Evolutionary conservation across 2,888 invertebrate genomes (phyloP), one percentile per base, ranked within the genome.

Genomic region (Drosophila setosimentum): DNA sequence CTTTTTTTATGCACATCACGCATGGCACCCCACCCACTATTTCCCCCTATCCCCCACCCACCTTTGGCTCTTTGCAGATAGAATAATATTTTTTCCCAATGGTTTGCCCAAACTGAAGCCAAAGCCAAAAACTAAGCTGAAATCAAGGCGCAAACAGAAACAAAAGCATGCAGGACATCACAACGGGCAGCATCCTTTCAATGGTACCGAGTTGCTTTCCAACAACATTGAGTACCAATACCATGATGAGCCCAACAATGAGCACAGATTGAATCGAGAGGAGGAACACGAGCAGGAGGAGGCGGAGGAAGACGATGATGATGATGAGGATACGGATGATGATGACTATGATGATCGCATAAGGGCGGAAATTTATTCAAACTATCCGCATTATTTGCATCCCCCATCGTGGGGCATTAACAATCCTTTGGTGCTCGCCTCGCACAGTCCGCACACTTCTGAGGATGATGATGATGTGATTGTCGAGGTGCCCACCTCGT

Each of bases 361-460:
- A 94, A 92, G 94, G 92, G 93, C 94, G 89, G 93, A 94, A 94
- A 94, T 94, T 93, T 94, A 93, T 94, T 93, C 93, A 63, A 92
- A 91, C 76, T 92, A 91, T 82, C 95, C 95, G 78, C 94, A 94
- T 92, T 95, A 95, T 93, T 93, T 95, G 85, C 95, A 94, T 92
- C 95, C 95, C 85, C 94, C 94, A 58, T 92, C 92, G 62, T 92
- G 93, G 92, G 92, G 92, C 45, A 87, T 92, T 21, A 92, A 92
- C 81, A 92, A 94, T 84, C 93, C 93, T 33, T 68, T 93, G 70
- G 93, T 93, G 78, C 83, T 93, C 66, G 92, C 94, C 78, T 93
- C 92, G 78, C 94, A 93, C 90, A 94, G 92, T 91, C 93, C 94
- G 70, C 92, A 93, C 81, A 93, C 92, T 21, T 91, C 91, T 72